Evolutionary conservation across 1,140 invertebrate species (phyloP), one percentile per base, ranked within the genome.

Genomic region (Tetranychus cinnabarinus): DNA sequence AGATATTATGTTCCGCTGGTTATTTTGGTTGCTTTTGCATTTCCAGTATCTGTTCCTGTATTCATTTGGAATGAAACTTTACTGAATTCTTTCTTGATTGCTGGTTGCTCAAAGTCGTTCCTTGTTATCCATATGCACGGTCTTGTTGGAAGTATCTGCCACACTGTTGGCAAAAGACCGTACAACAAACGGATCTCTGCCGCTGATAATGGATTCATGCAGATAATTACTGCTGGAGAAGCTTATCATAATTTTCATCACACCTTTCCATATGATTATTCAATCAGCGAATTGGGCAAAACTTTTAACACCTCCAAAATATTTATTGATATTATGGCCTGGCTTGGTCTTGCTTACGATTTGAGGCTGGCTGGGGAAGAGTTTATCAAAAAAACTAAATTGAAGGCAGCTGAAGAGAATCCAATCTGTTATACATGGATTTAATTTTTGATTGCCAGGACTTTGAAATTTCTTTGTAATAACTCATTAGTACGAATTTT

Each of bases 171-270:
- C 55, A 78, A 80, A 61, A 82, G 81, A 68, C 91, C 91, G 0
- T 97, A 96, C 70, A 90, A 97, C 72, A 66, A 68, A 23, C 63
- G 65, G 23, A 87, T 87, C 64, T 84, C 82, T 69, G 84, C 85
- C 2, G 71, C 81, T 0, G 78, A 88, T 71, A 86, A 86, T 67
- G 71, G 76, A 10, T 72, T 76, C 0, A 84, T 87, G 0, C 77
- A 84, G 0, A 60, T 85, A 0, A 76, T 82, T 54, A 81, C 84
- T 2, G 72, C 85, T 7, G 86, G 85, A 0, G 86, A 89, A 74
- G 88, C 88, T 2, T 91, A 85, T 81, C 89, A 93, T 70, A 93
- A 93, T 72, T 95, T 90, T 72, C 90, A 95, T 70, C 89, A 95
- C 73, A 83, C 84, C 0, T 95, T 95, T 75, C 91, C 91, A 0